These are phyloP conservation scores for Actenoides lindsayi DNA, from an alignment of 2,113 vertebrate genomes.

Conservation along the genomic window DNA sequence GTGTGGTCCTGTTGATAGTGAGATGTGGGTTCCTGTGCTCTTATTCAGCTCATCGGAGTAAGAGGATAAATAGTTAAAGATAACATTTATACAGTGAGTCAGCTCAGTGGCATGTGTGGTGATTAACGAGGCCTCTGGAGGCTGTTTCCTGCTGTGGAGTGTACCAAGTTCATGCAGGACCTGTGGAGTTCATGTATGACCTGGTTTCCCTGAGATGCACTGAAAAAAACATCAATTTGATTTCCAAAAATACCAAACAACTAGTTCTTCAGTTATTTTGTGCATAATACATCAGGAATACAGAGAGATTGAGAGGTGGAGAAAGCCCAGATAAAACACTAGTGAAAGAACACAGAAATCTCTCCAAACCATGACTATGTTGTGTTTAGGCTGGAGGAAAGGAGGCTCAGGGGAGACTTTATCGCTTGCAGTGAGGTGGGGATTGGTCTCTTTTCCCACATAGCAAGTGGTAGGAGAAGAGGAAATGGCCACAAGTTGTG, in stretches of 20 bases:
- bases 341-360: neutral
- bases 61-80: neutral
- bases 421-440: neutral
- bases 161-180: neutral
- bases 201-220: neutral
- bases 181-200: neutral
- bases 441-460: neutral
- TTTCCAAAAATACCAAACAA: neutral
- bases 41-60: neutral
- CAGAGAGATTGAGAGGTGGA: neutral
- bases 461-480: neutral
- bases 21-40: slow-evolving; percentile 14
- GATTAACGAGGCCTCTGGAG: neutral
- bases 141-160: neutral
- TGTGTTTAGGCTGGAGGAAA: neutral
- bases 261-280: neutral
- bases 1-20: neutral
- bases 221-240: neutral
- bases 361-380: neutral
- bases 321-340: neutral
- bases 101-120: neutral
- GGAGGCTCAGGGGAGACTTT: neutral
- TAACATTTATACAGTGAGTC: slow-evolving; percentile 1
- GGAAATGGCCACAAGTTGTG: neutral
- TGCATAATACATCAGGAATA: neutral